Percentiles rank a stretch among this genome's conserved stretches.
Evolutionary conservation across 2,888 invertebrate genomes (phyloP).

Genomic region (Agriopis leucophaearia): DNA sequence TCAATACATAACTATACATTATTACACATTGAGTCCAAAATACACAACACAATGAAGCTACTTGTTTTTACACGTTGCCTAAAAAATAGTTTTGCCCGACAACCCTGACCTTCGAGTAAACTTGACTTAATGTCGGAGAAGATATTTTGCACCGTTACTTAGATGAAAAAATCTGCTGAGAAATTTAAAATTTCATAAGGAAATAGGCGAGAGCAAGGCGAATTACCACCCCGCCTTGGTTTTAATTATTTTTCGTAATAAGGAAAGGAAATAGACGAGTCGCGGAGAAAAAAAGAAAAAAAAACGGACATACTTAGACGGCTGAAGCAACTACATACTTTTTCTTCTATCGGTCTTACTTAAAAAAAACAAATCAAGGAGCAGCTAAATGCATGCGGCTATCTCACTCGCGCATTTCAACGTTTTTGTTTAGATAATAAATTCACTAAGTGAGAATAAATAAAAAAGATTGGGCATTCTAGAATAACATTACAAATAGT

Average conservation of each 20-base stretch:
- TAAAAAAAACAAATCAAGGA: neutral
- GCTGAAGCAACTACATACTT: constrained; percentile 2
- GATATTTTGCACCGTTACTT: constrained; percentile 36
- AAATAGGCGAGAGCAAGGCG: constrained; percentile 39
- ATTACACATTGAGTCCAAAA: too few relatives aligned
- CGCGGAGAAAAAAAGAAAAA: constrained; percentile 21
- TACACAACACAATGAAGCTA: too few relatives aligned
- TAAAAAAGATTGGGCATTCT: too few relatives aligned
- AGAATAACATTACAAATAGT: too few relatives aligned
- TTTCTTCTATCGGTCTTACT: too few relatives aligned
- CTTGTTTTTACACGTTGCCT: too few relatives aligned
- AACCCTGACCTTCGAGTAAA: constrained; percentile 41
- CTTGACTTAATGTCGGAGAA: constrained; percentile 45
- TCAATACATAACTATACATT: too few relatives aligned
- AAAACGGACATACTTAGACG: constrained; percentile 11
- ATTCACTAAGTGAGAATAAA: neutral
- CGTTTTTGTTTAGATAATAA: neutral
- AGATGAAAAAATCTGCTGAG: constrained; percentile 45
- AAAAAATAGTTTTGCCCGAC: constrained; percentile 5
- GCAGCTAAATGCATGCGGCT: neutral
- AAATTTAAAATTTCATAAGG: constrained; percentile 47
- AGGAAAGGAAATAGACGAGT: constrained; percentile 33
- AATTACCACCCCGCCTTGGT: constrained; percentile 39
- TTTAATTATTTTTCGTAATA: constrained; percentile 47
- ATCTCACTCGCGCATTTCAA: neutral